Evolutionary conservation across 2,888 invertebrate species (phyloP), one percentile per base, ranked within the genome.

Genomic region (Diogma glabrata): DNA sequence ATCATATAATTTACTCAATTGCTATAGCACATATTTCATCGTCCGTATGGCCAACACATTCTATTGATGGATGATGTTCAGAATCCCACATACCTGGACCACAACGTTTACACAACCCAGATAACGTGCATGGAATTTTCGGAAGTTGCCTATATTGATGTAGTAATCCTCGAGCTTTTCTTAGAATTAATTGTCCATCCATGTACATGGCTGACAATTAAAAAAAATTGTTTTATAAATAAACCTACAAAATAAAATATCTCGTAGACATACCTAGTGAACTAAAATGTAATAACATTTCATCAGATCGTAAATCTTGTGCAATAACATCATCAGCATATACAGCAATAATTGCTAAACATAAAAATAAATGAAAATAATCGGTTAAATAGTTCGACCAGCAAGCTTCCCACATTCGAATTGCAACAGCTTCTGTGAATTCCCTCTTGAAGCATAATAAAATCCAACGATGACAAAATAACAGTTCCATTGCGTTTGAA

Each of bases 301-400:
- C 95, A 65, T 96, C 95, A 7, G 94, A 86, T 58, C 91, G 82
- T 47, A 95, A 74, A 63, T 87, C 84, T 71, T 95, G 94, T 26
- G 90, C 87, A 56, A 94, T 86, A 50, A 95, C 91, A 69, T 92
- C 92, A 62, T 91, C 91, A 3, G 87, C 87, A 65, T 95, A 96
- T 24, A 93, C 88, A 36, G 87, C 86, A 55, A 95, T 84, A 61
- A 96, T 93, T 51, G 95, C 89, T 59, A 93, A 76, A 64, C 93
- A 93, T 51, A 96, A 76, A 71, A 96, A 96, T 61, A 96, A 73
- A 65, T 96, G 94, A 72, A 96, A 96, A 69, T 93, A 93, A 67
- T 93, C 91, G 0, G 95, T 95, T 64, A 93, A 81, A 69, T 92
- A 94, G 72, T 92, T 92, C 1, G 93, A 87, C 96, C 96, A 96